Percentiles rank a stretch among this genome's conserved stretches.
phyloP scores from a whole-genome alignment of 2,113 vertebrate species.

The Capreolus pygargus region DNA sequence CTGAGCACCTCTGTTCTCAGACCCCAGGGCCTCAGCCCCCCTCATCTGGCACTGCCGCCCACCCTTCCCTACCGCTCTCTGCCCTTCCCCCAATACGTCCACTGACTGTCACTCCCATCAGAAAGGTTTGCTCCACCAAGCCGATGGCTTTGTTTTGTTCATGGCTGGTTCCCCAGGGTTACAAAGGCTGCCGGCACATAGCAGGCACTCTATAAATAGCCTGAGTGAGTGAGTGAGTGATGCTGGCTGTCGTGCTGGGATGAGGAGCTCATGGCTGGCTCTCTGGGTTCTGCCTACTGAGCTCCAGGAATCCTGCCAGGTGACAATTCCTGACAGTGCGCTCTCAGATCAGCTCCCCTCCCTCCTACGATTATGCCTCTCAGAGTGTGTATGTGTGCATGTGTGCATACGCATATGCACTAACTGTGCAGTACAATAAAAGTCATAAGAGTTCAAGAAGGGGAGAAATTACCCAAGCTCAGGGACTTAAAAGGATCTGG shows the following conservation, averaged over 20 bases:
- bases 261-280: not conserved
- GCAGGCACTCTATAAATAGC: not conserved
- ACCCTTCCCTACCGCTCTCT: not conserved
- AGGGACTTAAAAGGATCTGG: conserved; percentile 43
- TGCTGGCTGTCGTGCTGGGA: not conserved
- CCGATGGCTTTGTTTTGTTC: not conserved
- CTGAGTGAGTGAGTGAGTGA: not conserved
- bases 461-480: conserved; percentile 31
- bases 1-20: not conserved
- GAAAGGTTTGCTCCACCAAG: not conserved
- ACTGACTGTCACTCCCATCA: not conserved
- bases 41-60: too few species aligned
- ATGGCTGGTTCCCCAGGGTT: not conserved
- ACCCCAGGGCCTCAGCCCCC: not conserved
- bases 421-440: not conserved
- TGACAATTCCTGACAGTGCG: not conserved
- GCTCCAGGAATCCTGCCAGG: conserved; percentile 15
- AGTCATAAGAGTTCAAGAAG: conserved; percentile 24
- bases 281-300: not conserved
- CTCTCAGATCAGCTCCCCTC: not conserved
- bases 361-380: not conserved
- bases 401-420: accelerated
- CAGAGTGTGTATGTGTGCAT: not conserved
- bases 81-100: not conserved
- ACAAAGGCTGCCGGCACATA: not conserved